Evolutionary conservation across 2,113 vertebrate genomes (phyloP).

Genomic region (Pyrgilauda ruficollis): DNA sequence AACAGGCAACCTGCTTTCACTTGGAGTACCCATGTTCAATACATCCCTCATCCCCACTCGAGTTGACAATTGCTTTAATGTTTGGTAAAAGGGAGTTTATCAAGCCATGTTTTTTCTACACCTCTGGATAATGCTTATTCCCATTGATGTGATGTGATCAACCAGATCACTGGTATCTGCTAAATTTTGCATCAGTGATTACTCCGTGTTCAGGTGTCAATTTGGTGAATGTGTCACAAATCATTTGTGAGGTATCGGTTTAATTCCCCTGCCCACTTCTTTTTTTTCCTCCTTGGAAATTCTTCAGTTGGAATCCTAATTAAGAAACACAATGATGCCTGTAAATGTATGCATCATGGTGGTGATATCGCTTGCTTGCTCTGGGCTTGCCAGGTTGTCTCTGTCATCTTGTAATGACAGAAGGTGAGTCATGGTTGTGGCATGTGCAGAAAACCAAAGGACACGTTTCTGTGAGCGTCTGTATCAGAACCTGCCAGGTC

Average conservation of each 20-base stretch:
- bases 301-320: not conserved
- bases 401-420: not conserved
- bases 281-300: not conserved
- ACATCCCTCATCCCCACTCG: not conserved
- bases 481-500: not conserved
- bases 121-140: not conserved
- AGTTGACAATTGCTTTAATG: not conserved
- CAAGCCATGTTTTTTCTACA: not conserved
- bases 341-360: not conserved
- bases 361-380: not conserved
- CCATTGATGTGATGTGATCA: not conserved
- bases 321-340: not conserved
- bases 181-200: not conserved
- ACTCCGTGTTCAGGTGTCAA: not conserved
- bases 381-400: slow-evolving; percentile 7
- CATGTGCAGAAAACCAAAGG: not conserved
- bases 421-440: not conserved
- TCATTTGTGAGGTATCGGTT: not conserved
- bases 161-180: not conserved
- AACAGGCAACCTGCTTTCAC: not conserved
- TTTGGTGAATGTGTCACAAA: not conserved
- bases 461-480: not conserved
- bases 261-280: not conserved
- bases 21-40: not conserved
- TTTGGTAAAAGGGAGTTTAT: not conserved